Evolutionary conservation across 2,113 vertebrate genomes (phyloP), one percentile per base, ranked within the genome.

Genomic region (Paracanthobrama guichenoti): DNA sequence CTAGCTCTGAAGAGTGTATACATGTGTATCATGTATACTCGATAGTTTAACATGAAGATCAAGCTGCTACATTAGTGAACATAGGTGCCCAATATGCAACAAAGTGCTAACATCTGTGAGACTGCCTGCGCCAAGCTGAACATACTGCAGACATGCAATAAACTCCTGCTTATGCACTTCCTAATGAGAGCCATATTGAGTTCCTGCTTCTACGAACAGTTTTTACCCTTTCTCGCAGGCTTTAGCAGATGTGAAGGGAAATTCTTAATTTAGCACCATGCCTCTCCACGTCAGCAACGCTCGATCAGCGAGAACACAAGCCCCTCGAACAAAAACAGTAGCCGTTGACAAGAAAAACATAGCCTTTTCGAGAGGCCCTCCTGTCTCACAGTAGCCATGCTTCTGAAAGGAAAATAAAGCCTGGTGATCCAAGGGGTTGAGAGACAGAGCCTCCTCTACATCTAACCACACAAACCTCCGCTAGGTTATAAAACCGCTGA

Each of bases 291-390:
- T 83, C 79, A 85, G 78, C 75, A 64, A 62, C 1, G 75, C 87
- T 88, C 69, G 60, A 85, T 89, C 89, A 86, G 82, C 66, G 28
- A 86, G 86, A 88, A 87, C 48, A n/a, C 22, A 71, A 62, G 67
- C 13, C 82, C 87, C 86, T 59, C 64, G 55, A 89, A 93, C 86
- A 85, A 92, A 93, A 93, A 91, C 92, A 93, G 91, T 85, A 92
- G 92, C 88, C 18, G 46, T 62, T 89, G 90, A 90, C 91, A 92
- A 92, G 91, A 87, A 92, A 91, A 94, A 93, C 91, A 92, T 13
- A 57, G 82, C 78, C 69, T 84, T 39, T 28, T 57, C 44, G 14
- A 88, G 87, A 84, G 89, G 90, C 83, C 88, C 85, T 67, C 3
- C 46, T 71, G 89, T 82, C 83, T 83, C 83, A 46, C 79, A 90